phyloP scores from a whole-genome alignment of 2,113 vertebrate species.

The Paralichthys olivaceus region DNA sequence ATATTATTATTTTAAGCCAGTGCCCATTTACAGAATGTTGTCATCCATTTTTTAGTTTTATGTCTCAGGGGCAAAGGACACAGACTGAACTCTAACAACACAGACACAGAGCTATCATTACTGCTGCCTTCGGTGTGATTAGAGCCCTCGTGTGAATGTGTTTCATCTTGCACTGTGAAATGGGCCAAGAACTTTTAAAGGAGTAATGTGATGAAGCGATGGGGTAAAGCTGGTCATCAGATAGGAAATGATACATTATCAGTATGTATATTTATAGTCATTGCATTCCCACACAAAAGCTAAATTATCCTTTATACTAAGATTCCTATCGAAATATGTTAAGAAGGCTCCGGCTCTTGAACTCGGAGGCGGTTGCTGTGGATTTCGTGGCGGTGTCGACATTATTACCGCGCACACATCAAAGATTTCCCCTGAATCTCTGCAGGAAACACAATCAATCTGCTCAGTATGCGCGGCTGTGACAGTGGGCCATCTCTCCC shows the following conservation, averaged over 20 bases:
- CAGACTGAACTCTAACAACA: background rate
- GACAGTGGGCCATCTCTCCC: constrained; percentile 70
- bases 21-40: background rate
- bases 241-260: constrained; percentile 15
- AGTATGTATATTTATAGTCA: constrained; percentile 12
- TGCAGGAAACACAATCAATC: constrained; percentile 75
- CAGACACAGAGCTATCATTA: constrained; percentile 2
- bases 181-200: constrained; percentile 23
- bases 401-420: constrained; percentile 76
- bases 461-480: constrained; percentile 69
- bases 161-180: constrained; percentile 18
- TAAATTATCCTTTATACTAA: constrained; percentile 24
- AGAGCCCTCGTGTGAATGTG: constrained; percentile 19
- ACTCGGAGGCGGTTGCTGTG: constrained; percentile 43
- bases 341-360: constrained; percentile 37
- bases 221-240: background rate
- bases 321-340: constrained; percentile 42
- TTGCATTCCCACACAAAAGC: constrained; percentile 28
- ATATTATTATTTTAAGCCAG: constrained; percentile 27
- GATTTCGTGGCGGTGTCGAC: constrained; percentile 52
- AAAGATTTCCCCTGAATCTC: constrained; percentile 75
- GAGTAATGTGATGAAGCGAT: background rate
- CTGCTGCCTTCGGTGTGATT: background rate
- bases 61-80: background rate
- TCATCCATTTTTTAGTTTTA: constrained; percentile 33